phyloP scores from a whole-genome alignment of 2,113 vertebrate species.

The Anhinga rufa region DNA sequence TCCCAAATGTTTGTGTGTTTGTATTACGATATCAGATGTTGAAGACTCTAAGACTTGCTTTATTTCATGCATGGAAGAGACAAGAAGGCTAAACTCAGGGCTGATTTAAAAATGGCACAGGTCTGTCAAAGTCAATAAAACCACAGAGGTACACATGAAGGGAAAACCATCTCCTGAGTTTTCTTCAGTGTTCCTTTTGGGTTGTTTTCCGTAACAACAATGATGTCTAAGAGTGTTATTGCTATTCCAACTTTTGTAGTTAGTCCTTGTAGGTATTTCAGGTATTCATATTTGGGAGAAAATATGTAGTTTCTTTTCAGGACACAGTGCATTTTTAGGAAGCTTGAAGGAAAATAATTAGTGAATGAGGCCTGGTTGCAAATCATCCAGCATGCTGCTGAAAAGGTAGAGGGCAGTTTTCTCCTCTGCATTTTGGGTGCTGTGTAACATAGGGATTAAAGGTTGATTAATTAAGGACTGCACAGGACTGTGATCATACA shows the following conservation, averaged over 20 bases:
- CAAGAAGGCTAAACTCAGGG: not conserved
- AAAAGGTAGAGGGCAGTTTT: not conserved
- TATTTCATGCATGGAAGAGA: not conserved
- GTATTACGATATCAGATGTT: not conserved
- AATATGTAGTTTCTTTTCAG: not conserved
- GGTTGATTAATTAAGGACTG: not conserved
- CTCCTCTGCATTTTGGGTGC: not conserved
- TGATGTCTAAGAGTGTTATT: not conserved
- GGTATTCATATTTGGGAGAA: not conserved
- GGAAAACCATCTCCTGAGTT: not conserved
- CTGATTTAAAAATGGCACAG: not conserved
- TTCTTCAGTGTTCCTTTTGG: not conserved
- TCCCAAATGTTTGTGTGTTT: not conserved
- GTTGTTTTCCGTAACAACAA: not conserved
- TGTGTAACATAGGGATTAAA: not conserved
- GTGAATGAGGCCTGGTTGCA: not conserved
- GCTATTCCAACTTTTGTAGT: not conserved
- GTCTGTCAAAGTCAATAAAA: not conserved
- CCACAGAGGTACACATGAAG: not conserved
- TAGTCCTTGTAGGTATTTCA: not conserved
- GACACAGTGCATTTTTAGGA: not conserved
- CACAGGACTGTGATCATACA: not conserved
- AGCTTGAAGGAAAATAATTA: not conserved
- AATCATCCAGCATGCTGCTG: not conserved
- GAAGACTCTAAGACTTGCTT: not conserved